Percentiles rank a stretch among this genome's conserved stretches.
These are phyloP conservation scores for Antechinus flavipes DNA, from an alignment of 2,113 vertebrate species.

Conservation along the genomic window DNA sequence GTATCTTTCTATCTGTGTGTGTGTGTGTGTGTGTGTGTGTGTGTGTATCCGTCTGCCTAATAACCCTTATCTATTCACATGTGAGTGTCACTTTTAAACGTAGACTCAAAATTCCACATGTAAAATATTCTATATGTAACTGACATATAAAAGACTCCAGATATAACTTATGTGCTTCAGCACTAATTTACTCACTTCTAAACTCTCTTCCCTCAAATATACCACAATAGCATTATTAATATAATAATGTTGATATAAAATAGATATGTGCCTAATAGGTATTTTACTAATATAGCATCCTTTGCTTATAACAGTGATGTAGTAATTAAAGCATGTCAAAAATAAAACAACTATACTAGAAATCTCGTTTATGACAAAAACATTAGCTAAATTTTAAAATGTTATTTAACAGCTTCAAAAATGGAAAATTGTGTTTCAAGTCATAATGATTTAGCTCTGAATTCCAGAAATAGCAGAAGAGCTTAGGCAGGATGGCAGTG, in stretches of 20 bases:
- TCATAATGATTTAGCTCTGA: constrained; percentile 76
- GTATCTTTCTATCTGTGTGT: background rate
- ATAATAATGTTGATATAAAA: background rate
- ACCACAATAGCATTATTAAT: background rate
- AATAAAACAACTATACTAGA: constrained; percentile 60
- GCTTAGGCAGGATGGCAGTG: constrained; percentile 56
- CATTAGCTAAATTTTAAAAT: constrained; percentile 65
- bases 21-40: no score
- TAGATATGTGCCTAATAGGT: constrained; percentile 14
- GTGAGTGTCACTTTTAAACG: background rate
- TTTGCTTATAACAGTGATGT: constrained; percentile 36
- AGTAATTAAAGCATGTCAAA: constrained; percentile 71
- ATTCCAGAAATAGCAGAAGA: constrained; percentile 78
- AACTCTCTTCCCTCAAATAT: background rate
- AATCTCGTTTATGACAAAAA: constrained; percentile 57
- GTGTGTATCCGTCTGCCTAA: background rate
- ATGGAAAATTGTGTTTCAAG: constrained; percentile 69
- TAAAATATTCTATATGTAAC: background rate
- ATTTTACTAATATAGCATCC: constrained; percentile 40
- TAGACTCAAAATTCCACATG: background rate
- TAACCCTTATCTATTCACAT: background rate
- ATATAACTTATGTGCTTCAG: background rate
- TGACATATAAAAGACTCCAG: background rate
- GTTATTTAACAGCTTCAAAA: constrained; percentile 64
- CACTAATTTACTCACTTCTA: constrained; percentile 15